Evolutionary conservation across 2,113 vertebrate species (phyloP).

Genomic region (Saimiri boliviensis): DNA sequence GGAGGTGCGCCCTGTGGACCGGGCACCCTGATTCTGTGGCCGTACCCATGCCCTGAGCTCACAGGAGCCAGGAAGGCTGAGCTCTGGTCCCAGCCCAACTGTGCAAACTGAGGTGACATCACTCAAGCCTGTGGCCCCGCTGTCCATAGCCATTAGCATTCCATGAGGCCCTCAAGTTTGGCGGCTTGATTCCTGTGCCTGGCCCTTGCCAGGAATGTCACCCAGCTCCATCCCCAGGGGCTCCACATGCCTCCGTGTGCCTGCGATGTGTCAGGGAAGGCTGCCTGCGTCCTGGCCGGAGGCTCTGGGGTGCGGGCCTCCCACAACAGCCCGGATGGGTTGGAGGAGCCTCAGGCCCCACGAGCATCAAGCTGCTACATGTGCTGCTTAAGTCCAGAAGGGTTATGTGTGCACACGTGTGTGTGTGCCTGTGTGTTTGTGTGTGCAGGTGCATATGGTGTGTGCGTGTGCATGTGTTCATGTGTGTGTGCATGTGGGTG

Average conservation of each 20-base stretch:
- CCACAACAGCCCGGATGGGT: background rate
- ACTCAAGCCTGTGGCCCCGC: background rate
- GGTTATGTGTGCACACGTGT: background rate
- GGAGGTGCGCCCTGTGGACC: background rate
- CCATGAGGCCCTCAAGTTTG: background rate
- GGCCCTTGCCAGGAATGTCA: background rate
- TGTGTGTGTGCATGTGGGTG: background rate
- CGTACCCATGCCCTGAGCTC: background rate
- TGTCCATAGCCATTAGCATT: background rate
- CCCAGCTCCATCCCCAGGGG: background rate
- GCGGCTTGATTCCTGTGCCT: background rate
- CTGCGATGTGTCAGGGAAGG: rapidly evolving
- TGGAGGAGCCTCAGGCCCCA: rapidly evolving
- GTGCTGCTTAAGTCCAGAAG: background rate
- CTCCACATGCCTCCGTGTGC: background rate
- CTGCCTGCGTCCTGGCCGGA: rapidly evolving
- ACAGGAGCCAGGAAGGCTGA: background rate
- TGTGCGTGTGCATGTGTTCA: background rate
- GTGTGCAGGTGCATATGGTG: background rate
- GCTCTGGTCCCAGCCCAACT: no score
- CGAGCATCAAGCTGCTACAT: rapidly evolving
- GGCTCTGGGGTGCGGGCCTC: background rate
- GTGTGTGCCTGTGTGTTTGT: background rate
- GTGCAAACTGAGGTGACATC: background rate
- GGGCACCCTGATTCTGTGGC: background rate